Evolutionary conservation across 2,797 vertebrate genomes (phyloP).

Genomic region (Poecile montanus): DNA sequence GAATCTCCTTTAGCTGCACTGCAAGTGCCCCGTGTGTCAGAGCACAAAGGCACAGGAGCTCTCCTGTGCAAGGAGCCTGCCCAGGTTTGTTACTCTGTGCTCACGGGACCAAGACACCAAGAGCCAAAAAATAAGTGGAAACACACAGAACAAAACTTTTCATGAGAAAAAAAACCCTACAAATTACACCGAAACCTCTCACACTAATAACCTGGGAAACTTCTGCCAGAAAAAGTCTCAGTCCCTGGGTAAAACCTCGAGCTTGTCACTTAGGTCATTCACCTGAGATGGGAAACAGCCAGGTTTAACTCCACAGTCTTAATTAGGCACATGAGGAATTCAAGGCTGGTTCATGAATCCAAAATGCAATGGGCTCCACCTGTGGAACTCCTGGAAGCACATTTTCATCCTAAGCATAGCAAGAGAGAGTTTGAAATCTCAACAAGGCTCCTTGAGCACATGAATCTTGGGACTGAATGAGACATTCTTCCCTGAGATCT

Average conservation of each 20-base stretch:
- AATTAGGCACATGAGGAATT: neutral
- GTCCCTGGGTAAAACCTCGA: neutral
- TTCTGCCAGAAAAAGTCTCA: neutral
- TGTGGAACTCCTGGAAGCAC: neutral
- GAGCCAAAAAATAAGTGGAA: neutral
- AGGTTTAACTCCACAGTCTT: neutral
- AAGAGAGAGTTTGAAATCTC: neutral
- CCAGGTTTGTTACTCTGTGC: neutral
- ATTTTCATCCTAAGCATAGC: neutral
- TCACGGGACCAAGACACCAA: rapidly evolving
- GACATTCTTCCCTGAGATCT: neutral
- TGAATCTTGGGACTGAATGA: neutral
- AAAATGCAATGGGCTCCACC: neutral
- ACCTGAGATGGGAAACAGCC: neutral
- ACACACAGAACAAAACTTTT: rapidly evolving
- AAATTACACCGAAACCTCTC: neutral
- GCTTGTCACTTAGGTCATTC: neutral
- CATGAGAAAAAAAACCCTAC: neutral
- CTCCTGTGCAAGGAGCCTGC: neutral
- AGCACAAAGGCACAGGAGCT: neutral
- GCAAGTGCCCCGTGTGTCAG: neutral
- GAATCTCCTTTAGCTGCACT: constrained; percentile 44
- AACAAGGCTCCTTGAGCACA: rapidly evolving
- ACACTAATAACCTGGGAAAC: neutral
- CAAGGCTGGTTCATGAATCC: neutral